phyloP scores from a whole-genome alignment of 2,888 invertebrate species.

The Pilophorus perplexus region DNA sequence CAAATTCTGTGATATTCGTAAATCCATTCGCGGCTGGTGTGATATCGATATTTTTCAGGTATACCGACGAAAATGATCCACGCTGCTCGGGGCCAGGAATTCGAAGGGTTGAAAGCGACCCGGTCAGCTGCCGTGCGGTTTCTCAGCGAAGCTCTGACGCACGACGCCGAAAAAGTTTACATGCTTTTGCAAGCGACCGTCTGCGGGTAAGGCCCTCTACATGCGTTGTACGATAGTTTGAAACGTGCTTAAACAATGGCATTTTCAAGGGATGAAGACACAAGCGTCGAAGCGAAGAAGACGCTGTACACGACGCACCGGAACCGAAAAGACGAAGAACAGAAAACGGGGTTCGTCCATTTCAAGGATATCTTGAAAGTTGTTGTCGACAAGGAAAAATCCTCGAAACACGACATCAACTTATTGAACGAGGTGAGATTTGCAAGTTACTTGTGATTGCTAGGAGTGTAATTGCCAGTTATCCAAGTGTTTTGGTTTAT shows the following conservation, averaged over 20 bases:
- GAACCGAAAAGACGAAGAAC: slow-evolving; percentile 22
- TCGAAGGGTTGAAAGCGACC: slow-evolving; percentile 57
- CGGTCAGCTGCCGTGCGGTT: slow-evolving; percentile 81
- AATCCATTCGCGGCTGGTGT: background rate
- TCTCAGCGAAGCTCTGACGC: slow-evolving; percentile 57
- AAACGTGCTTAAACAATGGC: background rate
- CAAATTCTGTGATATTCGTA: background rate
- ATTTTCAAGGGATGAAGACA: slow-evolving; percentile 52
- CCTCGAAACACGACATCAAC: slow-evolving; percentile 27
- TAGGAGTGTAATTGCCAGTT: too few relatives aligned
- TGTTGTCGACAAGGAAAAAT: slow-evolving; percentile 27
- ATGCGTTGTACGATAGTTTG: background rate
- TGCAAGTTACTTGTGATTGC: background rate
- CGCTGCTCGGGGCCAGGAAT: slow-evolving; percentile 25
- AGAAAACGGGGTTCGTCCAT: slow-evolving; percentile 4
- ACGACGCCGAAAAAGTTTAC: slow-evolving; percentile 36
- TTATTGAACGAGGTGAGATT: slow-evolving; percentile 28
- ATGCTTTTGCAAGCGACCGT: slow-evolving; percentile 74
- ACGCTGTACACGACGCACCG: slow-evolving; percentile 52
- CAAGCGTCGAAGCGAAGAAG: slow-evolving; percentile 50
- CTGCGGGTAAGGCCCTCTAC: slow-evolving; percentile 62
- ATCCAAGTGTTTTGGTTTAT: background rate
- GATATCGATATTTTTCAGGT: background rate
- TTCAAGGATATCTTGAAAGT: slow-evolving; percentile 32
- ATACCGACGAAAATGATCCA: slow-evolving; percentile 30